A percentile compares a stretch with the other conserved stretches of the same genome.
phyloP scores from a whole-genome alignment of 2,888 invertebrate species.

The Meta bourneti region DNA sequence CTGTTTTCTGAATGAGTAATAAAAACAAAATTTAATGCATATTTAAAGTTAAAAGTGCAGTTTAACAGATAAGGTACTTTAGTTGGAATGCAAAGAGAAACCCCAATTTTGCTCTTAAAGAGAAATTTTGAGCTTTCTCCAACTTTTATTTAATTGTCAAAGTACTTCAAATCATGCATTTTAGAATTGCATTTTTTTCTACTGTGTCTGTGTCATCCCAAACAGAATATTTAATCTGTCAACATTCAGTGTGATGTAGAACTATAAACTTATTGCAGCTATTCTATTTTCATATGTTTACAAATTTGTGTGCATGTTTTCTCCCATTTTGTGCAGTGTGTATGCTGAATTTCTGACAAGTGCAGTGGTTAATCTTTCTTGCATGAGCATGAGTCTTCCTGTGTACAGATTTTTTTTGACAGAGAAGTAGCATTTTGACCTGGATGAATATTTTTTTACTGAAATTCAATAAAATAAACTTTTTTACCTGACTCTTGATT shows the following conservation, averaged over 20 bases:
- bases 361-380: slow-evolving; percentile 27
- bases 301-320: slow-evolving; percentile 22
- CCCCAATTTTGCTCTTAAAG: no score
- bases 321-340: not conserved
- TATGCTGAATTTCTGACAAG: slow-evolving; percentile 23
- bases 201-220: not conserved
- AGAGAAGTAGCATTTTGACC: not conserved
- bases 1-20: no score
- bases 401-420: slow-evolving; percentile 28
- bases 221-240: not conserved
- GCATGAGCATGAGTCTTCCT: slow-evolving; percentile 54
- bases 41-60: no score
- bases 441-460: slow-evolving; percentile 39
- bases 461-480: not conserved
- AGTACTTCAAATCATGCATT: not conserved
- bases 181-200: not conserved
- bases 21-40: no score
- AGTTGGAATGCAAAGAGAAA: no score
- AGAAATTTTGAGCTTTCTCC: no score
- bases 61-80: no score
- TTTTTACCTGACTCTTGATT: not conserved
- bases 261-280: slow-evolving; percentile 18
- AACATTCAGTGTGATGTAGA: slow-evolving; percentile 15
- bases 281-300: slow-evolving; percentile 41
- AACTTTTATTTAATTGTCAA: no score